Conservation (phyloP, 2,113 vertebrate genomes). For the Rissa tridactyla region DNA sequence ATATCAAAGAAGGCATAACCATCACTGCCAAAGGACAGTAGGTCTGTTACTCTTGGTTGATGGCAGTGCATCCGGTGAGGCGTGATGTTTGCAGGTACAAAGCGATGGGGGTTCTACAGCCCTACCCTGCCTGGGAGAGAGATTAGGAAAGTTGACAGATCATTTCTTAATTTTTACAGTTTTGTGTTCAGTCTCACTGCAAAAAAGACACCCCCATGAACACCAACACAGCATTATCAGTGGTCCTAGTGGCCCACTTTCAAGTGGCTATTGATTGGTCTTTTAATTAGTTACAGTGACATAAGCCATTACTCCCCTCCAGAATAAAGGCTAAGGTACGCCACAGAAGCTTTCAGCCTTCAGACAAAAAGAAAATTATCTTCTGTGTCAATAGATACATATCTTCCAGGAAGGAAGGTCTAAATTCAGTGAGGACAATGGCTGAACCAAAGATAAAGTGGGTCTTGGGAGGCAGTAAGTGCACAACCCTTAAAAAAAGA, state of each 20-base stretch:
- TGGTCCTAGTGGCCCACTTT: neutral
- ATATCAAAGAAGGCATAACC: too few relatives aligned
- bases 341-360: neutral
- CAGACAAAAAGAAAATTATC: constrained; percentile 8
- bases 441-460: constrained; percentile 5
- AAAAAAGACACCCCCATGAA: neutral
- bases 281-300: neutral
- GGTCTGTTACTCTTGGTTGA: neutral
- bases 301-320: neutral
- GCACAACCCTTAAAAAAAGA: neutral
- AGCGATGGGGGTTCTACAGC: neutral
- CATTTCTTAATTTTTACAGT: neutral
- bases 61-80: neutral
- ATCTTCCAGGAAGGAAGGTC: neutral
- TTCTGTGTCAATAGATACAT: neutral
- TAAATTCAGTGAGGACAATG: neutral
- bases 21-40: neutral
- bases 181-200: constrained; percentile 16
- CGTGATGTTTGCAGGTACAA: neutral
- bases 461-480: constrained; percentile 48
- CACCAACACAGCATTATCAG: constrained; percentile 26
- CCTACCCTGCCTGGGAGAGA: neutral
- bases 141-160: neutral
- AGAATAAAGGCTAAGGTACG: neutral
- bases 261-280: neutral